Conservation (phyloP, 2,797 vertebrate species). For the Alosa sapidissima region DNA sequence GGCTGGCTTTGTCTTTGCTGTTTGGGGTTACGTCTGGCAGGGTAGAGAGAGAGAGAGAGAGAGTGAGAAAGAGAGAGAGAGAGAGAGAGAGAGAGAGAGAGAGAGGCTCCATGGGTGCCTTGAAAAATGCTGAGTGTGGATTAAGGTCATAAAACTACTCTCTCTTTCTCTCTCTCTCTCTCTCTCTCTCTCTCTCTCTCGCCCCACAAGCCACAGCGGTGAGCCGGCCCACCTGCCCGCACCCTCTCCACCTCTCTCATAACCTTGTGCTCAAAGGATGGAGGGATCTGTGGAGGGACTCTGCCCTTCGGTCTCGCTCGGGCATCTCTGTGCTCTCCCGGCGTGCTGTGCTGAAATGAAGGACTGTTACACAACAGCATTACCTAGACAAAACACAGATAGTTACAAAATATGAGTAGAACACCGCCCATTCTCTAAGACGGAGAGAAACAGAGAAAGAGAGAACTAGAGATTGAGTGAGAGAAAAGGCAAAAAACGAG, state of each 20-base stretch:
- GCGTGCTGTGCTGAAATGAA: slow-evolving; percentile 41
- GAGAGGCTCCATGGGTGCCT: background rate
- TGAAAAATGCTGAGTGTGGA: slow-evolving; percentile 20
- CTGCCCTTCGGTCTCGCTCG: background rate
- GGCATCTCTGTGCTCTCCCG: slow-evolving; percentile 2
- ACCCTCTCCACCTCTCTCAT: slow-evolving; percentile 32
- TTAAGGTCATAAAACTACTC: slow-evolving; percentile 11
- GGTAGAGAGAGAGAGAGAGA: background rate
- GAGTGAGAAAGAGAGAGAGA: background rate
- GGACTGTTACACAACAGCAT: slow-evolving; percentile 54
- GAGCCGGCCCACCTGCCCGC: slow-evolving; percentile 53
- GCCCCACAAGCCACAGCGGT: slow-evolving; percentile 30
- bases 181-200: background rate
- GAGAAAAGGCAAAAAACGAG: background rate
- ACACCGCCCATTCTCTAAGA: background rate
- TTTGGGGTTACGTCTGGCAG: slow-evolving; percentile 11
- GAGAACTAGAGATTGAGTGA: background rate
- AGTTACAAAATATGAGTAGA: background rate
- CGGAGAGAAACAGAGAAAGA: background rate
- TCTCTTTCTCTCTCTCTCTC: slow-evolving; percentile 7
- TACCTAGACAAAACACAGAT: slow-evolving; percentile 32
- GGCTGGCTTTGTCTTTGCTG: slow-evolving; percentile 20
- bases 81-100: background rate
- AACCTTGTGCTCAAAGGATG: slow-evolving; percentile 37
- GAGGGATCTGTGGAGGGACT: slow-evolving; percentile 43